Percentiles rank a stretch among this genome's conserved stretches.
Evolutionary conservation across 2,113 vertebrate species (phyloP).

Genomic region (Cinclus mexicanus): DNA sequence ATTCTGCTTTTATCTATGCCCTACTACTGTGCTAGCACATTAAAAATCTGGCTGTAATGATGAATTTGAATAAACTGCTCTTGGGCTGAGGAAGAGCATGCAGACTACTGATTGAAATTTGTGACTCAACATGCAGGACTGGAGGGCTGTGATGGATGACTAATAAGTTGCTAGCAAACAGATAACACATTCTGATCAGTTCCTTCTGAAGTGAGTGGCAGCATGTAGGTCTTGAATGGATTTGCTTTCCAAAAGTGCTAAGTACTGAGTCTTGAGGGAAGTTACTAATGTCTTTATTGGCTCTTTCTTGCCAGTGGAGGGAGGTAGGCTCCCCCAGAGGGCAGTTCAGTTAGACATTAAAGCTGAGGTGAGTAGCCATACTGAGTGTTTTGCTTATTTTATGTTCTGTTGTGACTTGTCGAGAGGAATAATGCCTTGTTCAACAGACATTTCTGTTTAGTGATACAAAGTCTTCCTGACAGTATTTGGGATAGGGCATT

Average conservation of each 20-base stretch:
- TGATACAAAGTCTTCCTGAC: neutral
- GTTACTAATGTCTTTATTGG: slow-evolving; percentile 14
- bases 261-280: neutral
- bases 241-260: slow-evolving; percentile 8
- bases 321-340: neutral
- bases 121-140: slow-evolving; percentile 12
- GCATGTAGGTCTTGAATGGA: neutral
- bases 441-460: neutral
- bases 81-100: neutral
- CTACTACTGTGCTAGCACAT: neutral
- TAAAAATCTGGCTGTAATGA: neutral
- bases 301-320: neutral
- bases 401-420: slow-evolving; percentile 16
- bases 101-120: neutral
- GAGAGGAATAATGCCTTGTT: neutral
- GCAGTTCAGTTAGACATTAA: slow-evolving; percentile 19
- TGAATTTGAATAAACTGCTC: slow-evolving; percentile 31
- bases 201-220: slow-evolving; percentile 26
- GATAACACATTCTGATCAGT: neutral
- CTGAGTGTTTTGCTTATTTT: neutral
- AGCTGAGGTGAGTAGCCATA: neutral
- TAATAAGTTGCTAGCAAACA: neutral
- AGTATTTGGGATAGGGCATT: neutral
- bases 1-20: neutral
- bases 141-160: neutral